These are phyloP conservation scores for Frieseomelitta varia DNA, from an alignment of 1,140 invertebrate genomes.

Conservation along the genomic window DNA sequence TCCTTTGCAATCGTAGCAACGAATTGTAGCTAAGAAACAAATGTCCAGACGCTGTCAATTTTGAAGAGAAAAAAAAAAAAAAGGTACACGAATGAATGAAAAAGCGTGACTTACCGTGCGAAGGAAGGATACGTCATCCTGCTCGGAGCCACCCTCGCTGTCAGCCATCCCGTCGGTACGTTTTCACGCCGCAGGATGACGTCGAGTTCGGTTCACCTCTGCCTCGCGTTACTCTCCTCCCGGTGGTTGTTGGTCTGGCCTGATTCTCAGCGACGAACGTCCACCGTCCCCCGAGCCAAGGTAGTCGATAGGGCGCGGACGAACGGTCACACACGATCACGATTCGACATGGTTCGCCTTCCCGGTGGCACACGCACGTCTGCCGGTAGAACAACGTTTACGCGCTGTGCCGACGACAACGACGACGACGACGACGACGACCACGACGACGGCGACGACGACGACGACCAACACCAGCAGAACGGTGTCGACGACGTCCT, in stretches of 20 bases:
- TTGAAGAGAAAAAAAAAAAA: neutral
- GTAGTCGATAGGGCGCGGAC: conserved; percentile 18
- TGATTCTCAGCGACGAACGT: conserved; percentile 4
- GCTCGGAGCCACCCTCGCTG: conserved; percentile 95
- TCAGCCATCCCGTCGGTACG: conserved; percentile 87
- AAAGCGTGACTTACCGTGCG: conserved; percentile 91
- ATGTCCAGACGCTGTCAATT: neutral
- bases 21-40: neutral
- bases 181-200: conserved; percentile 59
- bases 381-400: conserved; percentile 26
- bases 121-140: conserved; percentile 99
- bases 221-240: conserved; percentile 21
- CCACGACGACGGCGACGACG: conserved; percentile 13
- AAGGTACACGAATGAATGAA: conserved; percentile 5
- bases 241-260: neutral
- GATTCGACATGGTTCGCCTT: conserved; percentile 55
- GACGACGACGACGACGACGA: conserved; percentile 17
- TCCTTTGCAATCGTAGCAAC: neutral
- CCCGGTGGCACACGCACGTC: neutral
- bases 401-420: conserved; percentile 4
- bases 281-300: conserved; percentile 36
- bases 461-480: conserved; percentile 26
- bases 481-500: conserved; percentile 25
- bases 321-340: conserved; percentile 44
- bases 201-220: conserved; percentile 23